Percentiles rank a stretch among this genome's conserved stretches.
These are phyloP conservation scores for Atopsyche davidsoni DNA, from an alignment of 1,140 invertebrate species.

Conservation along the genomic window DNA sequence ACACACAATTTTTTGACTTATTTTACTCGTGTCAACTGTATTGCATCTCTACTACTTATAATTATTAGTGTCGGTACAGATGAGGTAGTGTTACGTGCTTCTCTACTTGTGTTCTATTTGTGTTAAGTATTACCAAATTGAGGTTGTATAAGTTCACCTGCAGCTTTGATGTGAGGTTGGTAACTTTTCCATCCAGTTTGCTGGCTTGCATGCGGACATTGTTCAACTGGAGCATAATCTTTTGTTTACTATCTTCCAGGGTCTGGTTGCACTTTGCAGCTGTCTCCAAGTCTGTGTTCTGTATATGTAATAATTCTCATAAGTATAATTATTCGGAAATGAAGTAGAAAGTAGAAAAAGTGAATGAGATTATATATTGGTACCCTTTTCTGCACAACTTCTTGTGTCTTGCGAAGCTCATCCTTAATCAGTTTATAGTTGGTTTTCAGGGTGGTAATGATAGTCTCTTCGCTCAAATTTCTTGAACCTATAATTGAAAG, in stretches of 20 bases:
- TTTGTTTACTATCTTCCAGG: conserved; percentile 13
- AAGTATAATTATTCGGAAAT: not conserved
- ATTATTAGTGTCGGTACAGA: not conserved
- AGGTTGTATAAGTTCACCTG: conserved; percentile 3
- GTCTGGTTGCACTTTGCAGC: conserved; percentile 5
- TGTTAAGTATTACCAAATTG: not conserved
- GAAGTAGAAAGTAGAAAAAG: not conserved
- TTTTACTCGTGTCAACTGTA: no score
- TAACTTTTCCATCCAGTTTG: conserved; percentile 11
- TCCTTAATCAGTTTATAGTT: conserved; percentile 13
- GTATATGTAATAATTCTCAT: not conserved
- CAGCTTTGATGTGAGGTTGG: conserved; percentile 8
- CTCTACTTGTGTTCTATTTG: not conserved
- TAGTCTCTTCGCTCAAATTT: no score
- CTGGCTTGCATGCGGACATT: not conserved
- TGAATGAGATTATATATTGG: not conserved
- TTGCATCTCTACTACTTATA: no score
- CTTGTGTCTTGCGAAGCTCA: conserved; percentile 11
- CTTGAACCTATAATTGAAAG: no score
- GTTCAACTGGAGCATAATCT: conserved; percentile 15
- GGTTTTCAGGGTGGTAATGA: not conserved
- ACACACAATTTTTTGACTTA: no score
- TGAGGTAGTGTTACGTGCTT: not conserved
- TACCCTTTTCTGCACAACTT: conserved; percentile 18
- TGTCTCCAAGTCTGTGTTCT: conserved; percentile 5